phyloP scores from a whole-genome alignment of 1,140 invertebrate species.

The fruit fly (Drosophila melanogaster) region DNA sequence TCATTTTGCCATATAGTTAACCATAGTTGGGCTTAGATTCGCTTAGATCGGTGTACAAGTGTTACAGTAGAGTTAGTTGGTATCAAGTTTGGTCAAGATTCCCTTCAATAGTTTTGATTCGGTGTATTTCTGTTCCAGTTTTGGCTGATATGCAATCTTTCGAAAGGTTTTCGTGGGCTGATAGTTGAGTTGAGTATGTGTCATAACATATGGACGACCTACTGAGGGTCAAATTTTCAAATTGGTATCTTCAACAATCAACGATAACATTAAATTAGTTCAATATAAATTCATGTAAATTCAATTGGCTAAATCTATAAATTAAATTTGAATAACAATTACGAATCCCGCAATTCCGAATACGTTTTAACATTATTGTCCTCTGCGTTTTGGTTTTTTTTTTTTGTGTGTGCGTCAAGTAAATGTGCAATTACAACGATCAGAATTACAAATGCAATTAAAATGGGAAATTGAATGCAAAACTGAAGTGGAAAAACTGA shows the following conservation, averaged over 20 bases:
- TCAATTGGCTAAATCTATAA: constrained; percentile 57
- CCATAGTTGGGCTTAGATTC: constrained; percentile 44
- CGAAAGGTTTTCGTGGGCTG: constrained; percentile 1
- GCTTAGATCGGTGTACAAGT: constrained; percentile 72
- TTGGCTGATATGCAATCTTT: constrained; percentile 66
- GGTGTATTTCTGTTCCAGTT: constrained; percentile 42
- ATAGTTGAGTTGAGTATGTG: constrained; percentile 12
- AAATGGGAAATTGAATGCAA: constrained; percentile 19
- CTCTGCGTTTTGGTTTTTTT: constrained; percentile 47
- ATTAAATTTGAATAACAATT: constrained; percentile 55
- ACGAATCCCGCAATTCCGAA: constrained; percentile 53
- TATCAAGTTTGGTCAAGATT: constrained; percentile 41
- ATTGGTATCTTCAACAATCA: constrained; percentile 43
- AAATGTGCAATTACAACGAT: constrained; percentile 41
- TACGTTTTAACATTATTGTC: constrained; percentile 75
- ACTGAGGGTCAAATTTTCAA: constrained; percentile 48
- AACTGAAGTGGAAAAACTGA: constrained; percentile 22
- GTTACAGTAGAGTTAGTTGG: constrained; percentile 55
- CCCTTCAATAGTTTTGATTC: constrained; percentile 35
- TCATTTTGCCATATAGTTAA: constrained; percentile 31
- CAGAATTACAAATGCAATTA: constrained; percentile 31
- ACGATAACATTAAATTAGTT: constrained; percentile 47
- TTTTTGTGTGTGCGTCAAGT: constrained; percentile 49
- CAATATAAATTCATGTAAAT: constrained; percentile 42
- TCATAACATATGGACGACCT: constrained; percentile 19